phyloP scores from a whole-genome alignment of 2,113 vertebrate species.

The Sebastes schlegelii region DNA sequence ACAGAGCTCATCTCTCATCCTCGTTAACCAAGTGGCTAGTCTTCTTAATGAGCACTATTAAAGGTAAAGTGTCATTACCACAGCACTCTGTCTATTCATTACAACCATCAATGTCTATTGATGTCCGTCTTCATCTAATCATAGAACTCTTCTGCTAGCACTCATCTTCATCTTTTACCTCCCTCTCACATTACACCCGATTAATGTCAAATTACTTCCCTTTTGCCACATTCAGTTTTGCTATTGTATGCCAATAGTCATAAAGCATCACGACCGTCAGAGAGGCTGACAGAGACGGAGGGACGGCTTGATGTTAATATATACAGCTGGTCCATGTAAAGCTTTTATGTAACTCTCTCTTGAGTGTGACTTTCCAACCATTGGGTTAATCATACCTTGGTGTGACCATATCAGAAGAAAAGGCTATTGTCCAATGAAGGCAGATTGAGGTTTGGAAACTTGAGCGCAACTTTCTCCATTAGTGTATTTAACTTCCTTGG shows the following conservation, averaged over 20 bases:
- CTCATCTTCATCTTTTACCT: constrained; percentile 64
- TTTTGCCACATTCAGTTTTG: constrained; percentile 49
- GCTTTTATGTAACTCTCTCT: not conserved
- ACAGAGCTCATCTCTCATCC: constrained; percentile 65
- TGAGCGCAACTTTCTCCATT: not conserved
- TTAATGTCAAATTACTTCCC: constrained; percentile 67
- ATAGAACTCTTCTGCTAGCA: constrained; percentile 61
- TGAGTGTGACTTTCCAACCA: not conserved
- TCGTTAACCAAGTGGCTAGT: constrained; percentile 66
- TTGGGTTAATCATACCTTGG: not conserved
- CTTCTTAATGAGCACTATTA: constrained; percentile 81
- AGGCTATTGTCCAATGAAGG: not conserved
- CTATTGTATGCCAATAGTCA: constrained; percentile 20
- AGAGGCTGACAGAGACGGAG: not conserved
- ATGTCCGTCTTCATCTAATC: constrained; percentile 70
- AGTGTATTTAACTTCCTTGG: not conserved
- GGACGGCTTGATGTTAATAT: not conserved
- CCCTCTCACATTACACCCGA: constrained; percentile 51
- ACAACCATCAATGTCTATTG: constrained; percentile 76
- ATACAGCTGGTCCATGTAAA: not conserved
- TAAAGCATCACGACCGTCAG: constrained; percentile 7
- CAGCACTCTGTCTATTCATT: constrained; percentile 78
- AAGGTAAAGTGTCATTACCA: constrained; percentile 78
- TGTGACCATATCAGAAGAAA: not conserved
- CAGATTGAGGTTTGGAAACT: not conserved